Conservation (phyloP, 2,888 invertebrate genomes). For the Byasa hedistus region DNA sequence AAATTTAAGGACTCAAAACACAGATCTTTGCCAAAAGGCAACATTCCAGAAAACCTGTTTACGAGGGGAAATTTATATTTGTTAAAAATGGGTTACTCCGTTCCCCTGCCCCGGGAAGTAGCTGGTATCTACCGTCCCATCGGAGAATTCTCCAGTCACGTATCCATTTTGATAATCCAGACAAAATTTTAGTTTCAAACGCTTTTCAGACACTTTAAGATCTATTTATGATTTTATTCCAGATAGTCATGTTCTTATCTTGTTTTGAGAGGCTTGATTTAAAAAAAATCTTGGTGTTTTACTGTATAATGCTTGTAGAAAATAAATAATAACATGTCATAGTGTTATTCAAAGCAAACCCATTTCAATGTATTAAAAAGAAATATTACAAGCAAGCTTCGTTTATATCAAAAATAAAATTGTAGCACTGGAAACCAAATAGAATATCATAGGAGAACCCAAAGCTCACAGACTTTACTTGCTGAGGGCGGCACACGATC, state of each 20-base stretch:
- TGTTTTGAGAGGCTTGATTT: background rate
- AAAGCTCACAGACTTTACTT: too few species aligned
- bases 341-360: background rate
- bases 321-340: background rate
- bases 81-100: conserved; percentile 76
- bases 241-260: background rate
- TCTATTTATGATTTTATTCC: background rate
- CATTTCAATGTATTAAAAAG: too few species aligned
- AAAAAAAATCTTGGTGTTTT: too few species aligned
- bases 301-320: too few species aligned
- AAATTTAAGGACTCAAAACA: conserved; percentile 20
- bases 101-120: conserved; percentile 62
- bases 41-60: conserved; percentile 74
- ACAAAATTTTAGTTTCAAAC: background rate
- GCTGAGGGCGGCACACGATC: too few species aligned
- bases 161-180: conserved; percentile 46
- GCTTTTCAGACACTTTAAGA: background rate
- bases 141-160: conserved; percentile 54
- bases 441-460: too few species aligned
- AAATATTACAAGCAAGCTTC: background rate
- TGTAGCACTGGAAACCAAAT: too few species aligned
- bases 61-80: conserved; percentile 76
- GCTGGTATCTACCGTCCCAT: conserved; percentile 63
- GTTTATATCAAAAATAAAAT: too few species aligned
- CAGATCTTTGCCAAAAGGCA: conserved; percentile 60